A percentile compares a stretch with the other conserved stretches of the same genome.
Conservation (phyloP, 2,797 vertebrate genomes). For the Crenuchus spilurus region DNA sequence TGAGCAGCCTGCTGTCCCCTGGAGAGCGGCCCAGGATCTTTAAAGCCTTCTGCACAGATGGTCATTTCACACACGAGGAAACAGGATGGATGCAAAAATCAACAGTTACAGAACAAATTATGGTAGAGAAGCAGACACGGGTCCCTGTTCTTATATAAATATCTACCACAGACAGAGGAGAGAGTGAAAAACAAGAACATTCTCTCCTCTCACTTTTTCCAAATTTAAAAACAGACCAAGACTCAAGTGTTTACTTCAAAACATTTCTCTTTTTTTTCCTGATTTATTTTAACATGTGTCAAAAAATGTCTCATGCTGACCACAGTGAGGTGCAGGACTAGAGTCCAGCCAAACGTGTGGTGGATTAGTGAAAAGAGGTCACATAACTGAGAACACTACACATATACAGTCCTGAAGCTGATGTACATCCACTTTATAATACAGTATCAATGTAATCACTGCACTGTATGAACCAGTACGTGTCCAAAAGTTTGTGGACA, state of each 20-base stretch:
- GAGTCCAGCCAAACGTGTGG: neutral
- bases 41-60: constrained; percentile 58
- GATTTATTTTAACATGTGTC: constrained; percentile 17
- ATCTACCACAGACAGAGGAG: constrained; percentile 66
- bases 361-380: neutral
- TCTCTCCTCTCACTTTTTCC: constrained; percentile 67
- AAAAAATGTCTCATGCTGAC: constrained; percentile 13
- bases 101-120: constrained; percentile 67
- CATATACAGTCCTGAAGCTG: neutral
- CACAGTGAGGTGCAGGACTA: constrained; percentile 30
- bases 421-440: neutral
- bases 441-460: too few relatives aligned
- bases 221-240: constrained; percentile 64
- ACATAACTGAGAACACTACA: neutral
- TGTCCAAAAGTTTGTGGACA: too few relatives aligned
- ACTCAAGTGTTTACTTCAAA: constrained; percentile 47
- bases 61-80: constrained; percentile 66
- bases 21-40: constrained; percentile 41
- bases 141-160: constrained; percentile 76
- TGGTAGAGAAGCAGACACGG: constrained; percentile 64
- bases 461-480: too few relatives aligned
- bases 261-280: constrained; percentile 10
- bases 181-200: constrained; percentile 68
- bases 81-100: constrained; percentile 64
- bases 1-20: constrained; percentile 11